Evolutionary conservation across 2,888 invertebrate genomes (phyloP).

Genomic region (Oconnorella tubifera): DNA sequence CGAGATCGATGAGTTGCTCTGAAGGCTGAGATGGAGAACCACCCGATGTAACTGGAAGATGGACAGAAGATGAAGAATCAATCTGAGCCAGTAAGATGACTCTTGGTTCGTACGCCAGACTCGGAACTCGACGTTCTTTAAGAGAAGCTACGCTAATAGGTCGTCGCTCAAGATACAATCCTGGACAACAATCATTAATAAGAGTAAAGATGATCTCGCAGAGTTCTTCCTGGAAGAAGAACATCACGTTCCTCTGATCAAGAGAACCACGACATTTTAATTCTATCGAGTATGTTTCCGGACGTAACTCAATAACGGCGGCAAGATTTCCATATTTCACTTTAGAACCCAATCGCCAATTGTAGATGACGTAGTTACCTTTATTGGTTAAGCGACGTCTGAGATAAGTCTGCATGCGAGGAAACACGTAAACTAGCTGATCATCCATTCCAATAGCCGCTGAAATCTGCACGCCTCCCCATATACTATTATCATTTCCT

Average conservation of each 20-base stretch:
- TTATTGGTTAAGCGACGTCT: conserved; percentile 57
- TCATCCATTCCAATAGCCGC: conserved; percentile 55
- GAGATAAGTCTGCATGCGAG: conserved; percentile 66
- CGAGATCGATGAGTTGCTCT: conserved; percentile 62
- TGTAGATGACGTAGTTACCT: conserved; percentile 64
- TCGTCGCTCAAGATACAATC: conserved; percentile 66
- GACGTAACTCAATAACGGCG: conserved; percentile 64
- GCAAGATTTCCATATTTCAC: conserved; percentile 68
- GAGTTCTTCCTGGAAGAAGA: conserved; percentile 69
- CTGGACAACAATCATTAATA: conserved; percentile 66
- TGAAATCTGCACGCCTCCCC: conserved; percentile 9
- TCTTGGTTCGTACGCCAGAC: conserved; percentile 46
- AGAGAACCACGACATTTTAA: conserved; percentile 67
- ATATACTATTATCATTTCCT: background rate
- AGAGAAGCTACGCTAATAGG: conserved; percentile 60
- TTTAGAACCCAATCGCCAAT: conserved; percentile 71
- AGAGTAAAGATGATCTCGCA: conserved; percentile 65
- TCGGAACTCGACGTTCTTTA: conserved; percentile 28
- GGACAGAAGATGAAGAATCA: conserved; percentile 47
- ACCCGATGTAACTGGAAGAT: conserved; percentile 10
- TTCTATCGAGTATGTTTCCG: conserved; percentile 60
- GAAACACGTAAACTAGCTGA: conserved; percentile 67
- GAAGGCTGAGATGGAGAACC: background rate
- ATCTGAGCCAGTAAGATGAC: conserved; percentile 57
- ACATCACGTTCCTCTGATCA: conserved; percentile 54